phyloP scores from a whole-genome alignment of 2,888 invertebrate species.

The Muscina levida region DNA sequence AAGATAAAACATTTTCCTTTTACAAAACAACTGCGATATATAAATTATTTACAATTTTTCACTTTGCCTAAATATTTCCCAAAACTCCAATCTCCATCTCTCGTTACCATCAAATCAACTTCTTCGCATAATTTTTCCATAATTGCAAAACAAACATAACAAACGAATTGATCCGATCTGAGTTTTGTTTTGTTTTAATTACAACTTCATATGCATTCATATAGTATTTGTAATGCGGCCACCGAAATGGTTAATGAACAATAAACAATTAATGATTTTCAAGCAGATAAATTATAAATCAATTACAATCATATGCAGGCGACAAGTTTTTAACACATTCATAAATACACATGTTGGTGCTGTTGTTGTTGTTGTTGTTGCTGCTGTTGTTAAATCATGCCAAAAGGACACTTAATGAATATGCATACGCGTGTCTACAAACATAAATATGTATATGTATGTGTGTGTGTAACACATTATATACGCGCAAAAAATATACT shows the following conservation, averaged over 20 bases:
- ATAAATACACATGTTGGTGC: too few species aligned
- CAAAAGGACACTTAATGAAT: not conserved
- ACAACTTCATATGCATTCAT: not conserved
- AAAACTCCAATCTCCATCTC: too few species aligned
- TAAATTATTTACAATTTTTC: too few species aligned
- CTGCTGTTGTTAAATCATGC: too few species aligned
- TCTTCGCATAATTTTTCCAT: not conserved
- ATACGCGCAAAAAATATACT: too few species aligned
- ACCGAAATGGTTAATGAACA: constrained; percentile 18
- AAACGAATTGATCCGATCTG: constrained; percentile 10
- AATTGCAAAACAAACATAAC: constrained; percentile 6
- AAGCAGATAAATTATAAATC: constrained; percentile 52
- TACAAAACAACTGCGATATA: too few species aligned
- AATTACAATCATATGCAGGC: constrained; percentile 42
- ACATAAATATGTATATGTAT: constrained; percentile 1
- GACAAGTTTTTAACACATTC: too few species aligned
- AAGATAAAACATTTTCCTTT: too few species aligned
- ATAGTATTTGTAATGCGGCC: too few species aligned
- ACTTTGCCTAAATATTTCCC: too few species aligned
- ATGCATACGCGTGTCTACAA: not conserved
- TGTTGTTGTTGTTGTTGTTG: too few species aligned
- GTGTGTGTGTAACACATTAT: not conserved
- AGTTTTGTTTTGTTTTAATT: not conserved
- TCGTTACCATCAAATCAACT: too few species aligned
- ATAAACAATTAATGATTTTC: constrained; percentile 35